These are phyloP conservation scores for Lordiphosa clarofinis DNA, from an alignment of 1,140 invertebrate species.

Conservation along the genomic window DNA sequence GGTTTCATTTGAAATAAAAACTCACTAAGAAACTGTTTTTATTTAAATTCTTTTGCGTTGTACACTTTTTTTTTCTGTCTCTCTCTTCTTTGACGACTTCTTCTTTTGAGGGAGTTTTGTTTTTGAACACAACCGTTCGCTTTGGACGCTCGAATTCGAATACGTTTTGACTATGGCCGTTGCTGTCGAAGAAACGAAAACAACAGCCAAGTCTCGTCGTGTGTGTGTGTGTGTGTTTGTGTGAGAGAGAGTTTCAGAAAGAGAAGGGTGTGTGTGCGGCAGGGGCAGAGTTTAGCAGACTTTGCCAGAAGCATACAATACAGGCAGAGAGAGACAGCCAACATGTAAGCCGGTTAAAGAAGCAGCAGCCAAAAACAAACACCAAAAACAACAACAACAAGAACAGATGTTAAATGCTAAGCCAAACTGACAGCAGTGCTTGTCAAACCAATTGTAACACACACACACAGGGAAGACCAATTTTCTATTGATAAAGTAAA, in stretches of 20 bases:
- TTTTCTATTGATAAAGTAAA: slow-evolving; percentile 59
- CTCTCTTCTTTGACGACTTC: slow-evolving; percentile 23
- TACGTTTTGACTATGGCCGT: slow-evolving; percentile 55
- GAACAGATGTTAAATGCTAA: too few species aligned
- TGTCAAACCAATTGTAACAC: slow-evolving; percentile 27
- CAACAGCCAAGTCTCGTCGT: slow-evolving; percentile 24
- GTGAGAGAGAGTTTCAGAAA: slow-evolving; percentile 10
- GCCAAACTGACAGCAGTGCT: slow-evolving; percentile 7
- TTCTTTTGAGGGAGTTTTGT: slow-evolving; percentile 9
- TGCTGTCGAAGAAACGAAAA: slow-evolving; percentile 46
- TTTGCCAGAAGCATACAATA: slow-evolving; percentile 57
- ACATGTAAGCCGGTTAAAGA: slow-evolving; percentile 38
- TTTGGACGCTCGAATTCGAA: slow-evolving; percentile 71
- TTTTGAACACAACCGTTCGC: slow-evolving; percentile 65
- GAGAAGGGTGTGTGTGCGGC: slow-evolving; percentile 16
- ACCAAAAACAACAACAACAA: too few species aligned
- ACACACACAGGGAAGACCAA: slow-evolving; percentile 3
- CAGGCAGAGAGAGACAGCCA: slow-evolving; percentile 11
- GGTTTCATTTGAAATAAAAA: slow-evolving; percentile 18
- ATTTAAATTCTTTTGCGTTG: slow-evolving; percentile 40
- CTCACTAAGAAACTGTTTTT: slow-evolving; percentile 16
- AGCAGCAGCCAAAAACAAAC: slow-evolving; percentile 20
- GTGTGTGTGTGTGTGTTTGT: slow-evolving; percentile 7
- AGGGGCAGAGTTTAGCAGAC: slow-evolving; percentile 20
- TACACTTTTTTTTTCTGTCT: slow-evolving; percentile 37